Evolutionary conservation across 2,888 invertebrate species (phyloP).

Genomic region (Pollenia griseotomentosa): DNA sequence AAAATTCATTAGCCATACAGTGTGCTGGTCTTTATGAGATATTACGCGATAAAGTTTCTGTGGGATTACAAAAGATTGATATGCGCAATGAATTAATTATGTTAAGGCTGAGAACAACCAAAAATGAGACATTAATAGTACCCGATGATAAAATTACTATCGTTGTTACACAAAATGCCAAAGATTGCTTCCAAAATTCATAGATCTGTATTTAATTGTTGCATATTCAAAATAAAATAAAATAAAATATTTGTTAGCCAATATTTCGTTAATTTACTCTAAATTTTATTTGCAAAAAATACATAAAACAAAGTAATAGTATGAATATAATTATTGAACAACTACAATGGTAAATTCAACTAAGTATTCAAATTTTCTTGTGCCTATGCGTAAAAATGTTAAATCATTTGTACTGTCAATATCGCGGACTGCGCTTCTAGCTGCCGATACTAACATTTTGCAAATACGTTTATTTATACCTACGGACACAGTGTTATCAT

Average conservation of each 20-base stretch:
- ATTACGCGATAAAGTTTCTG: constrained; percentile 79
- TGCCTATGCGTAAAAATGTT: constrained; percentile 80
- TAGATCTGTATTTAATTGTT: constrained; percentile 21
- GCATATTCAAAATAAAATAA: constrained; percentile 17
- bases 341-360: constrained; percentile 82
- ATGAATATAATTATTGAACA: constrained; percentile 77
- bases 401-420: constrained; percentile 81
- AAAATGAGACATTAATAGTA: constrained; percentile 81
- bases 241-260: not conserved
- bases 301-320: not conserved
- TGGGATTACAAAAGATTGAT: constrained; percentile 79
- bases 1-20: constrained; percentile 77
- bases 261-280: not conserved
- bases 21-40: constrained; percentile 81
- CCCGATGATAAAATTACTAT: constrained; percentile 82
- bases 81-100: constrained; percentile 78
- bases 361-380: constrained; percentile 81
- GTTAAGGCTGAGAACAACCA: constrained; percentile 80
- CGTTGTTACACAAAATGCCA: constrained; percentile 81
- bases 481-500: constrained; percentile 81
- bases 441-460: constrained; percentile 76
- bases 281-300: constrained; percentile 31
- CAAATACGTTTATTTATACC: constrained; percentile 79
- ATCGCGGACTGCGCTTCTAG: constrained; percentile 81
- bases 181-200: constrained; percentile 74